Conservation (phyloP, 64 coral and sea anemone genomes). For the Pachyseris speciosa region DNA sequence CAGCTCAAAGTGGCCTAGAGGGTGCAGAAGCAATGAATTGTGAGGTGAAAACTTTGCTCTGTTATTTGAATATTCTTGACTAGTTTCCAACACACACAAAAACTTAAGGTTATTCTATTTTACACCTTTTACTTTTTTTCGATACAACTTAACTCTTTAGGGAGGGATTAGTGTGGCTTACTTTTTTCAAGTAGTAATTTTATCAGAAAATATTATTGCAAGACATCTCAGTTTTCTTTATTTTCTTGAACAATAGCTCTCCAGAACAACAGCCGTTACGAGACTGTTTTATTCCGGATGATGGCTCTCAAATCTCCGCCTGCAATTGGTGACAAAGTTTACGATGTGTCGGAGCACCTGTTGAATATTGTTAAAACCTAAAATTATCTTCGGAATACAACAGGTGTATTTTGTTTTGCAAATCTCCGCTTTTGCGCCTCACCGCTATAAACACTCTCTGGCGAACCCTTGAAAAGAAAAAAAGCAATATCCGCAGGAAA, state of each 20-base stretch:
- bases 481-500: neutral
- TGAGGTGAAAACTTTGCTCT: too few relatives aligned
- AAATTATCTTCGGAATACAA: neutral
- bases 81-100: too few relatives aligned
- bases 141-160: too few relatives aligned
- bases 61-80: too few relatives aligned
- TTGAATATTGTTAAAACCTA: neutral
- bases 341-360: neutral
- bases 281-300: slow-evolving; percentile 7
- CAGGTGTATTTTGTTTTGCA: slow-evolving; percentile 6
- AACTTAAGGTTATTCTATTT: too few relatives aligned
- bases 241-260: neutral
- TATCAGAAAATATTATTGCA: neutral
- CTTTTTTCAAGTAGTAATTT: neutral
- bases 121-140: too few relatives aligned
- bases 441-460: neutral
- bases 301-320: neutral
- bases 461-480: neutral
- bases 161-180: too few relatives aligned
- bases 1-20: too few relatives aligned
- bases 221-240: neutral
- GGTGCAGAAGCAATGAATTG: too few relatives aligned
- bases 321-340: too few relatives aligned
- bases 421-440: neutral
- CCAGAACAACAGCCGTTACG: neutral